These are phyloP conservation scores for Etheostoma nigrum DNA, from an alignment of 2,797 vertebrate genomes.

Conservation along the genomic window DNA sequence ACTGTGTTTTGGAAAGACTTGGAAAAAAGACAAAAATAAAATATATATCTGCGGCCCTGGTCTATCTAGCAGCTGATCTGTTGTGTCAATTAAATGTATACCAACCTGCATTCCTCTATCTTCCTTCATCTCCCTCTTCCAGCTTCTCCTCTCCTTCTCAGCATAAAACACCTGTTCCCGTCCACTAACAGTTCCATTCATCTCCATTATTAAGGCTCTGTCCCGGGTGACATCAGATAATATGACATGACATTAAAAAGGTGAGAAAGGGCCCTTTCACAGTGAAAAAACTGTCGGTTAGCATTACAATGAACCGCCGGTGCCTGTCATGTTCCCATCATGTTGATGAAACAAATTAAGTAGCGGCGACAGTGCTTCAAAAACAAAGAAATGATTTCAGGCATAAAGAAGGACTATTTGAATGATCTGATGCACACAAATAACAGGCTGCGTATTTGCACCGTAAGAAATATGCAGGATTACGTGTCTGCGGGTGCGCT, in stretches of 20 bases:
- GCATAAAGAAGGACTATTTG: not conserved
- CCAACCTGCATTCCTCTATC: constrained; percentile 1
- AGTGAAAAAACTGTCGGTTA: constrained; percentile 52
- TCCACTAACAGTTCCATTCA: constrained; percentile 54
- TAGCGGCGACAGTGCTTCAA: not conserved
- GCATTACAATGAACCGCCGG: constrained; percentile 32
- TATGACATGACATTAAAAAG: constrained; percentile 55
- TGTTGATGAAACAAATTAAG: constrained; percentile 9
- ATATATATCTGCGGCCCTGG: not conserved
- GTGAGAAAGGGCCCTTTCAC: constrained; percentile 47
- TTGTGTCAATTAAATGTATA: not conserved
- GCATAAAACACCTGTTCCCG: constrained; percentile 37
- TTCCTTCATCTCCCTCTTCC: constrained; percentile 17
- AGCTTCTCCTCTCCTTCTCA: constrained; percentile 11
- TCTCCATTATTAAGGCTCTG: constrained; percentile 58
- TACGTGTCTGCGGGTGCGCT: constrained; percentile 16
- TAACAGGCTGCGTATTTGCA: not conserved
- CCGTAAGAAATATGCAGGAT: constrained; percentile 15
- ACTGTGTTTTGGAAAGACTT: not conserved
- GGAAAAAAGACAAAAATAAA: not conserved
- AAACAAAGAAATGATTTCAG: constrained; percentile 13
- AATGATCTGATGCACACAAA: constrained; percentile 8
- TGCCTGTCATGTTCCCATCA: constrained; percentile 40
- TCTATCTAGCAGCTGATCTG: not conserved
- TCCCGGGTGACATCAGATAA: constrained; percentile 49